These are phyloP conservation scores for Sipha maydis DNA, from an alignment of 2,888 invertebrate species.

Conservation along the genomic window DNA sequence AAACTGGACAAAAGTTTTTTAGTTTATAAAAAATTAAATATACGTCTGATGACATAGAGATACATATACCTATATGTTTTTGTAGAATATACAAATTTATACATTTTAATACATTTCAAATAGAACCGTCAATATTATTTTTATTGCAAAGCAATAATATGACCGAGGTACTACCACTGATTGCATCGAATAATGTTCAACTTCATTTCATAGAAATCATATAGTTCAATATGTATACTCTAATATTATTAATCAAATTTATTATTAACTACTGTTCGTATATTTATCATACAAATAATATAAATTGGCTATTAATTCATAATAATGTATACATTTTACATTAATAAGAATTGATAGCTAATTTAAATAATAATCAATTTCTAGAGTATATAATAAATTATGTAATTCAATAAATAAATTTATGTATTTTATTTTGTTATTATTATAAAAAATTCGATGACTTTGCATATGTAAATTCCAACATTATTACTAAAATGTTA, in stretches of 20 bases:
- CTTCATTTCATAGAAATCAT: not conserved
- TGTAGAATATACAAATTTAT: not conserved
- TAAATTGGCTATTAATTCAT: slow-evolving; percentile 22
- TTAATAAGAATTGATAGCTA: not conserved
- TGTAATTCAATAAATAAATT: slow-evolving; percentile 14
- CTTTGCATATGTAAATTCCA: too few relatives aligned
- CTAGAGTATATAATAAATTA: not conserved
- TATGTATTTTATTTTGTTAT: slow-evolving; percentile 34
- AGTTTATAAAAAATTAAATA: not conserved
- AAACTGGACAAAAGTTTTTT: not conserved
- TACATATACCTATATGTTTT: not conserved
- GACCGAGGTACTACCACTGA: not conserved
- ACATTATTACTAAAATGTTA: too few relatives aligned
- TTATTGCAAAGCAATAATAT: not conserved
- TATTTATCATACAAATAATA: slow-evolving; percentile 18
- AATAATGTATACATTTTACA: not conserved
- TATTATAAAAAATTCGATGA: too few relatives aligned
- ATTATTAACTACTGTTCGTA: slow-evolving; percentile 22
- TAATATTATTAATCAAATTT: slow-evolving; percentile 47
- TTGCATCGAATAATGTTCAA: slow-evolving; percentile 25
- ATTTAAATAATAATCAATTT: slow-evolving; percentile 16
- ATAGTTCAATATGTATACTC: not conserved
- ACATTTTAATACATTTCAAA: not conserved
- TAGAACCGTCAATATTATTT: not conserved
- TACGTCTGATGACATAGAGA: not conserved